Evolutionary conservation across 2,113 vertebrate species (phyloP).

Genomic region (Pollachius pollachius): DNA sequence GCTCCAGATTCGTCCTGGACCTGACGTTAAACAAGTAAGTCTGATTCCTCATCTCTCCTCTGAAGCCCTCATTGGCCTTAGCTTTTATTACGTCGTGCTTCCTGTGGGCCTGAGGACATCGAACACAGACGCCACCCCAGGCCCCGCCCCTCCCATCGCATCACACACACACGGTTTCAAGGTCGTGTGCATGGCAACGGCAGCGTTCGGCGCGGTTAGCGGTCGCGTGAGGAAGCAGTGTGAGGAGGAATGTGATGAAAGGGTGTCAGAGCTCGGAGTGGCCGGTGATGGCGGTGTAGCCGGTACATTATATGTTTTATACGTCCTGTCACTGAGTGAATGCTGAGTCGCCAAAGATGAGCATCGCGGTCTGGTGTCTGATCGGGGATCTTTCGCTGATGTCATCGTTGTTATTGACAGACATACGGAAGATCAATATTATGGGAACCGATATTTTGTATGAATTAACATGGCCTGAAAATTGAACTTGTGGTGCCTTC

Average conservation of each 20-base stretch:
- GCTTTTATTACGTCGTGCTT: too few relatives aligned
- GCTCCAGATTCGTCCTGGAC: slow-evolving; percentile 92
- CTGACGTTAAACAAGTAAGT: slow-evolving; percentile 95
- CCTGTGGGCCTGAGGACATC: too few relatives aligned
- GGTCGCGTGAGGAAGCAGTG: neutral
- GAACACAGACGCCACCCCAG: too few relatives aligned
- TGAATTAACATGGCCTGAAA: too few relatives aligned
- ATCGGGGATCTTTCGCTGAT: too few relatives aligned
- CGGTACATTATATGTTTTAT: slow-evolving; percentile 28
- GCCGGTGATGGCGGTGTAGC: slow-evolving; percentile 5
- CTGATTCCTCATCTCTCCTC: neutral
- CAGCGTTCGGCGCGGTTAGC: neutral
- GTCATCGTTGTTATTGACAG: too few relatives aligned
- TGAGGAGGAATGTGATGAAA: neutral
- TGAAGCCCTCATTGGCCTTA: neutral
- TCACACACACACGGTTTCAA: neutral
- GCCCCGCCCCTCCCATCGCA: too few relatives aligned
- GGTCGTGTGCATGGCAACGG: neutral
- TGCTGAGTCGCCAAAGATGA: slow-evolving; percentile 13
- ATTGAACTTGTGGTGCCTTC: too few relatives aligned
- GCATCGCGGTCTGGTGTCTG: too few relatives aligned
- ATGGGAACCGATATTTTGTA: too few relatives aligned
- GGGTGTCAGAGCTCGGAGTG: neutral
- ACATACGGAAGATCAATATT: too few relatives aligned
- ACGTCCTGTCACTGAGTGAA: slow-evolving; percentile 34